Evolutionary conservation across 2,888 invertebrate genomes (phyloP).

Genomic region (Campaea margaritaria): DNA sequence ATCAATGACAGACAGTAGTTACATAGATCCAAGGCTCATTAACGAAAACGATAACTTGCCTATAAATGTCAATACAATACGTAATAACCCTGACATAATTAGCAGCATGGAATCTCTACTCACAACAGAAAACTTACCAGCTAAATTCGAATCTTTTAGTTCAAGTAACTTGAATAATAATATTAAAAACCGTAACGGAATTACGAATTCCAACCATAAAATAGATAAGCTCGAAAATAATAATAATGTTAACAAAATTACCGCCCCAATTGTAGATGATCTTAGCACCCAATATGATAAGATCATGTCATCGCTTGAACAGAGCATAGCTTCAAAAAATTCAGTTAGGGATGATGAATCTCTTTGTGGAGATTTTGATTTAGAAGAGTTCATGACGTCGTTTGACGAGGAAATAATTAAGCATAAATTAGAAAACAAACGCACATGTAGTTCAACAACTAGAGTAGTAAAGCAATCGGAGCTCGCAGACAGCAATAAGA

Average conservation of each 20-base stretch:
- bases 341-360: conserved; percentile 80
- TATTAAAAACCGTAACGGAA: conserved; percentile 59
- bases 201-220: conserved; percentile 53
- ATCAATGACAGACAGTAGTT: conserved; percentile 81
- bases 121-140: conserved; percentile 80
- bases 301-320: conserved; percentile 82
- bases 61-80: conserved; percentile 82
- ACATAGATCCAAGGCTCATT: conserved; percentile 86
- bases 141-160: conserved; percentile 79
- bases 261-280: conserved; percentile 69
- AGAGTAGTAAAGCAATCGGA: conserved; percentile 75
- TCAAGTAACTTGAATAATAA: conserved; percentile 63
- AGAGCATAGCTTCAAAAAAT: conserved; percentile 77
- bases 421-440: conserved; percentile 72
- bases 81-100: conserved; percentile 81
- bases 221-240: conserved; percentile 55
- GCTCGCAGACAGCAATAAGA: conserved; percentile 64
- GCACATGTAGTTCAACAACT: conserved; percentile 80
- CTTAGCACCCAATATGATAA: conserved; percentile 81
- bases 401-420: conserved; percentile 87
- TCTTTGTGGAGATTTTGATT: conserved; percentile 86
- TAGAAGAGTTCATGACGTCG: conserved; percentile 88
- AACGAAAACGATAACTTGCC: conserved; percentile 90
- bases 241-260: conserved; percentile 59
- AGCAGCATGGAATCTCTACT: conserved; percentile 83